These are phyloP conservation scores for Peromyscus leucopus DNA, from an alignment of 2,113 vertebrate genomes.

Conservation along the genomic window DNA sequence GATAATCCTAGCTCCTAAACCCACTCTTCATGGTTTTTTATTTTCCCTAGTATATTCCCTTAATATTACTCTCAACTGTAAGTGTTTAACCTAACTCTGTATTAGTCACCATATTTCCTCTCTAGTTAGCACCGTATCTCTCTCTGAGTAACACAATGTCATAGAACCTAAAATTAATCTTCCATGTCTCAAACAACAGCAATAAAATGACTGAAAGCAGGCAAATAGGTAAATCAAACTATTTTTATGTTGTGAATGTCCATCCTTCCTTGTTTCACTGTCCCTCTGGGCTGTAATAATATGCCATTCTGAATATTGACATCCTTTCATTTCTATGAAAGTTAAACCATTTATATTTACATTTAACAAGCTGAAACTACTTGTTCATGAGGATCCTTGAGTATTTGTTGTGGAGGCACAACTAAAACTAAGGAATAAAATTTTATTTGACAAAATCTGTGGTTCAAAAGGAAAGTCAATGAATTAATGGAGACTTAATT, in stretches of 20 bases:
- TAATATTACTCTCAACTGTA: not conserved
- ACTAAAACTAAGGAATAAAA: not conserved
- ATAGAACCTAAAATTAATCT: not conserved
- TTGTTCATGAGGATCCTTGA: not conserved
- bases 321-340: not conserved
- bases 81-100: not conserved
- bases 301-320: not conserved
- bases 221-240: not conserved
- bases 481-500: not conserved
- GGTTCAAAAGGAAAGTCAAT: not conserved
- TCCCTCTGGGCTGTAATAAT: not conserved
- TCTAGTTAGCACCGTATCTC: too few species aligned
- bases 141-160: not conserved
- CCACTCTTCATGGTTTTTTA: not conserved
- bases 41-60: not conserved
- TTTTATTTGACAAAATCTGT: not conserved
- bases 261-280: not conserved
- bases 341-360: not conserved
- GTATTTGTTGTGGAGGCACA: not conserved
- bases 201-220: not conserved
- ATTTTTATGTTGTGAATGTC: not conserved
- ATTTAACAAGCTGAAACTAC: not conserved
- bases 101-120: not conserved
- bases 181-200: not conserved
- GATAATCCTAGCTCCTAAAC: not conserved